These are phyloP conservation scores for Falco novaeseelandiae DNA, from an alignment of 2,797 vertebrate genomes.

Conservation along the genomic window DNA sequence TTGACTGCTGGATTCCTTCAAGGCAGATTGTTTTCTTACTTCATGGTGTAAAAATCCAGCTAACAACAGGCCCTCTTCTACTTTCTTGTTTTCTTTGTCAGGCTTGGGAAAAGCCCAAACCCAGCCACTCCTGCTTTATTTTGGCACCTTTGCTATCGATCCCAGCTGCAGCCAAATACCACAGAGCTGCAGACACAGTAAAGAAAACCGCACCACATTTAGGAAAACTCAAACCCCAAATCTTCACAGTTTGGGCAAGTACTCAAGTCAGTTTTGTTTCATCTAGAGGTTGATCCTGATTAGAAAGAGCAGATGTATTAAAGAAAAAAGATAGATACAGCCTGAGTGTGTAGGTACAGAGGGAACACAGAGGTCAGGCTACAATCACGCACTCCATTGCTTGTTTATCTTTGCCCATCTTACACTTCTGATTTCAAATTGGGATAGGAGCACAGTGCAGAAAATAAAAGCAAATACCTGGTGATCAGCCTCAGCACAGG, in stretches of 20 bases:
- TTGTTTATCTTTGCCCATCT: background rate
- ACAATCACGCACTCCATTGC: background rate
- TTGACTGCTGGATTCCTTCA: background rate
- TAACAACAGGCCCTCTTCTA: background rate
- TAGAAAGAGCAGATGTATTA: background rate
- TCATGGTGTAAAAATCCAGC: background rate
- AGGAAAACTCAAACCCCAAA: background rate
- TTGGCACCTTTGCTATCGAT: conserved; percentile 42
- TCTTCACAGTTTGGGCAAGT: background rate
- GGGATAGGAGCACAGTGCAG: background rate
- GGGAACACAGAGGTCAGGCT: background rate
- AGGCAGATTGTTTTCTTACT: background rate
- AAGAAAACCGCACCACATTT: background rate
- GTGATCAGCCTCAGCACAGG: background rate
- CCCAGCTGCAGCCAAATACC: conserved; percentile 22
- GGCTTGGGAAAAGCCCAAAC: conserved; percentile 8
- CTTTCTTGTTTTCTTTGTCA: conserved; percentile 22
- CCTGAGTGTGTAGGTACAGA: background rate
- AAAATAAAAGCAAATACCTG: background rate
- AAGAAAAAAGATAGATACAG: background rate
- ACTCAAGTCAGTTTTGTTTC: background rate
- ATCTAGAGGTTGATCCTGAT: background rate
- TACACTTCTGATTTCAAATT: background rate
- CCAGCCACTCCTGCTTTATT: conserved; percentile 42
- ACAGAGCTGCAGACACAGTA: background rate